Percentiles rank a stretch among this genome's conserved stretches.
These are phyloP conservation scores for Tribolium castaneum DNA, from an alignment of 1,140 invertebrate species.

Conservation along the genomic window DNA sequence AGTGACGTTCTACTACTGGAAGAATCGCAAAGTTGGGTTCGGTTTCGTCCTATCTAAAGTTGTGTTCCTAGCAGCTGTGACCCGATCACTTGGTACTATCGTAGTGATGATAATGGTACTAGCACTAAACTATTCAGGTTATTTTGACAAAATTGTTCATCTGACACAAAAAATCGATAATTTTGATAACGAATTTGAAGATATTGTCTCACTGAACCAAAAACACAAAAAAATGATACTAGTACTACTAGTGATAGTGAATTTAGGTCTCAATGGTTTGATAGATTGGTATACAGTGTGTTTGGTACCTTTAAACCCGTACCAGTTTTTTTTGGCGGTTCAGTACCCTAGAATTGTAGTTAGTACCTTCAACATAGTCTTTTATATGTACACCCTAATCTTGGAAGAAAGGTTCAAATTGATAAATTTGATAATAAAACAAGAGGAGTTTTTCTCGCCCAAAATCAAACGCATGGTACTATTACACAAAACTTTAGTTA, in stretches of 20 bases:
- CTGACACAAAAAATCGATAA: not conserved
- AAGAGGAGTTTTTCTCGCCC: conserved; percentile 2
- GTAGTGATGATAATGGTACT: not conserved
- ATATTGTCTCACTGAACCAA: not conserved
- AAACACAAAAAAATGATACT: not conserved
- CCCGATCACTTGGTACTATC: not conserved
- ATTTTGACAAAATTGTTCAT: not conserved
- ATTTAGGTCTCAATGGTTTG: not conserved
- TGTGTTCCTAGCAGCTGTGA: not conserved
- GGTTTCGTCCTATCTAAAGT: not conserved
- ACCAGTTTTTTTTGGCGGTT: not conserved
- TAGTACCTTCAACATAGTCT: not conserved
- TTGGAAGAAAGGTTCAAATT: not conserved
- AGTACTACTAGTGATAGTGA: not conserved
- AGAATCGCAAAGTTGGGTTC: not conserved
- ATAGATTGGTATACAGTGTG: not conserved
- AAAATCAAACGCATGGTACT: not conserved
- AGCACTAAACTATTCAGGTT: not conserved
- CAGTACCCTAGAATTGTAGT: not conserved
- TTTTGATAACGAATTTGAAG: not conserved
- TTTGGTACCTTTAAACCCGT: not conserved
- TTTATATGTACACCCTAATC: not conserved
- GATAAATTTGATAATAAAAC: conserved; percentile 7
- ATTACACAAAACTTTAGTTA: not conserved
- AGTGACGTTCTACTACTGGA: not conserved